phyloP scores from a whole-genome alignment of 2,797 vertebrate genomes.

The Pogoniulus pusillus region DNA sequence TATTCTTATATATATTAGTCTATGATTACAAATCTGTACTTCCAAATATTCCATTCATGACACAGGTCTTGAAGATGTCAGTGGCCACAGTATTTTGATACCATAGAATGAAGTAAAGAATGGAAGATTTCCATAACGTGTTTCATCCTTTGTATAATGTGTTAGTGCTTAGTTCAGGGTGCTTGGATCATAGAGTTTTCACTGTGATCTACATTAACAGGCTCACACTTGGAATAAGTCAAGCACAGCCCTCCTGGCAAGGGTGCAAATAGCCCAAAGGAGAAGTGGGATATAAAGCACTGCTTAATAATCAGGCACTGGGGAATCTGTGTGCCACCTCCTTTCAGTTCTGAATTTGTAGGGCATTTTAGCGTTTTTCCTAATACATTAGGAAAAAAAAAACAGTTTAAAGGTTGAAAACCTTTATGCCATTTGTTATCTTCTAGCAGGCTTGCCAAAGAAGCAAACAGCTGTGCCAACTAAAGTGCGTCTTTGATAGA shows the following conservation, averaged over 20 bases:
- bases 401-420: not conserved
- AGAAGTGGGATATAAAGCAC: not conserved
- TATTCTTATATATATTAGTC: not conserved
- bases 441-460: not conserved
- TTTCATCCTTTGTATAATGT: not conserved
- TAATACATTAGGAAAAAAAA: not conserved
- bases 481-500: not conserved
- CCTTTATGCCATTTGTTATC: not conserved
- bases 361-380: not conserved
- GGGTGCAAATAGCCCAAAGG: not conserved
- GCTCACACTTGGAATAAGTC: not conserved
- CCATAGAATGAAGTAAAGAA: not conserved
- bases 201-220: not conserved
- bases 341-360: not conserved
- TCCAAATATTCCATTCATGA: not conserved
- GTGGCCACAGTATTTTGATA: not conserved
- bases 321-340: rapidly evolving
- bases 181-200: not conserved
- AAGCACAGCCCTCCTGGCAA: not conserved
- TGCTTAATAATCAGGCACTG: not conserved
- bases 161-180: not conserved
- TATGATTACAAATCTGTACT: not conserved
- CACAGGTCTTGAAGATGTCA: not conserved
- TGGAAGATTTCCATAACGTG: not conserved
- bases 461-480: not conserved